A percentile compares a stretch with the other conserved stretches of the same genome.
Conservation (phyloP, 2,888 invertebrate genomes). For the Zhengitettix transpicula region DNA sequence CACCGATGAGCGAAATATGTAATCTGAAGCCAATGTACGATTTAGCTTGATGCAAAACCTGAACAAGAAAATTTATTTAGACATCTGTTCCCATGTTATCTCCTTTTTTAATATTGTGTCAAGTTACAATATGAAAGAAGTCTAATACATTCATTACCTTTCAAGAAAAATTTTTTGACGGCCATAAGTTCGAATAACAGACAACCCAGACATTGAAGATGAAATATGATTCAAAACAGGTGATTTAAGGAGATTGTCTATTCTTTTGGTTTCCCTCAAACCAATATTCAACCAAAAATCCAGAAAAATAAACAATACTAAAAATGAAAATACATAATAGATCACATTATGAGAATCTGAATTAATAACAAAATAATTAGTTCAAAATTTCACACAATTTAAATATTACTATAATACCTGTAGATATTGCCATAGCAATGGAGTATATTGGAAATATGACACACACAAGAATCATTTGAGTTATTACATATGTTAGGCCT, state of each 20-base stretch:
- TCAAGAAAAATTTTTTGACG: constrained; percentile 8
- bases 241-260: constrained; percentile 8
- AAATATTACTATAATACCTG: not conserved
- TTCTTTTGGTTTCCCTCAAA: constrained; percentile 6
- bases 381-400: no score
- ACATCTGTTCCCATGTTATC: no score
- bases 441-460: constrained; percentile 25
- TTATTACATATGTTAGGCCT: constrained; percentile 26
- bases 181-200: constrained; percentile 7
- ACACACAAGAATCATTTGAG: constrained; percentile 23
- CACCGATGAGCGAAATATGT: constrained; percentile 26
- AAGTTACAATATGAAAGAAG: no score
- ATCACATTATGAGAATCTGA: no score
- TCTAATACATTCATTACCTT: not conserved
- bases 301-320: constrained; percentile 5
- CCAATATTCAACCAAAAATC: constrained; percentile 8
- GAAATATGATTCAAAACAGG: constrained; percentile 9
- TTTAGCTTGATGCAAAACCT: constrained; percentile 27
- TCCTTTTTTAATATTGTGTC: no score
- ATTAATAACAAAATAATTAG: no score
- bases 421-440: constrained; percentile 20
- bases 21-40: constrained; percentile 25
- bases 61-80: constrained; percentile 8
- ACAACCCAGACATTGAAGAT: constrained; percentile 7
- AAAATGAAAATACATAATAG: not conserved